A percentile compares a stretch with the other conserved stretches of the same genome.
These are phyloP conservation scores for Squalus acanthias DNA, from an alignment of 2,797 vertebrate genomes.

Conservation along the genomic window DNA sequence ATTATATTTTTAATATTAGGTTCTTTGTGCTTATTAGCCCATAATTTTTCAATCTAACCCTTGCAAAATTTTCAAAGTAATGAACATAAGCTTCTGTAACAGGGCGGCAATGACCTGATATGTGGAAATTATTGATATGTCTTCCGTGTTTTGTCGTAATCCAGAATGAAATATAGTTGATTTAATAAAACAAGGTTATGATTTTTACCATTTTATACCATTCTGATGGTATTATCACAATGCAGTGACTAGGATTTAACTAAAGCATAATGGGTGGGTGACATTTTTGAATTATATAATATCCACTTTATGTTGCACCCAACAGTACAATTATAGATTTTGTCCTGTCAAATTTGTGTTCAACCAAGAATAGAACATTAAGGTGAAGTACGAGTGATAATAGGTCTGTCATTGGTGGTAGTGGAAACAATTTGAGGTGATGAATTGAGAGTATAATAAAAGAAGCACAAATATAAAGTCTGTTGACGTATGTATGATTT, in stretches of 20 bases:
- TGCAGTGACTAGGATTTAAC: neutral
- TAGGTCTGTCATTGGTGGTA: neutral
- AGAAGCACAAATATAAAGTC: neutral
- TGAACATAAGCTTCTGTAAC: neutral
- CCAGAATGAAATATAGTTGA: neutral
- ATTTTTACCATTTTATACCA: neutral
- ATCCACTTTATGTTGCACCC: neutral
- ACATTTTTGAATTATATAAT: neutral
- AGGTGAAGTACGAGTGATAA: too few species aligned
- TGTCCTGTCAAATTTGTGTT: neutral
- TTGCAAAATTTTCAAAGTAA: neutral
- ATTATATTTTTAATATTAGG: neutral
- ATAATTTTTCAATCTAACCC: neutral
- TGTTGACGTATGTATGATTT: neutral
- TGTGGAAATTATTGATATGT: neutral
- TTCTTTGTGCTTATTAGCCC: neutral
- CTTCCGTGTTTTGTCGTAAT: neutral
- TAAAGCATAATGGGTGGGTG: neutral
- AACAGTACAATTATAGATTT: neutral
- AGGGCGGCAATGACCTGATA: neutral
- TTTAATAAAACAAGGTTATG: neutral
- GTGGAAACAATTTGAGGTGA: neutral
- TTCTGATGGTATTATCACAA: neutral
- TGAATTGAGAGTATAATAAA: neutral
- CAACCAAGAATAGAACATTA: neutral